Base-by-base conservation (phyloP, 2,888 invertebrate genomes). In the Amblyteles armatorius region DNA sequence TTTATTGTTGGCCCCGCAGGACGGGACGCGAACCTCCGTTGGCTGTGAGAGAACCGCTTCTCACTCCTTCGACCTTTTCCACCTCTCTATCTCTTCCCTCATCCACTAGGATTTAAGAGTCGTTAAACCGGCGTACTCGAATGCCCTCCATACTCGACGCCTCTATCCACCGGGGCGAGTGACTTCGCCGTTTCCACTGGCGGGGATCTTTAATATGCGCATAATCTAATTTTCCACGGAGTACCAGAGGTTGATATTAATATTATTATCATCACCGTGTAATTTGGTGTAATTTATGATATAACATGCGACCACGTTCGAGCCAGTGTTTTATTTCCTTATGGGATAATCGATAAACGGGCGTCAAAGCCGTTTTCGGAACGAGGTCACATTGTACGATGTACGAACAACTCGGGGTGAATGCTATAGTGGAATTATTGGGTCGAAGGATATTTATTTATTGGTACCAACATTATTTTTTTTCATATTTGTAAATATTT, bases 1-100 rank as follows among this genome's bases (percentile, higher is more conserved):
- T 89, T 89, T 87, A 88, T 89, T 83, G 88, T 85, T 79, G 78
- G 72, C 77, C 84, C 74, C 40, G 68, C 67, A 60, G 55, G 68
- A 80, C 40, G 50, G 26, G 7, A 4, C 2, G 29, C 29, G 16
- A 11, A 29, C 33, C 16, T 63, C 5, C 29, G 13, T 16, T 5
- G n/a, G 63, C 63, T 16, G 29, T 7, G 63, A 33, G 63, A 63
- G 36, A 36, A 11, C 36, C 65, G 40, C 44, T 63, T 33, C 74
- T 26, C 40, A n/a, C 44, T 48, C 40, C 74, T 50, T 52, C 29
- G 48, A 40, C 50, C 48, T 50, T 2, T 48, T 63, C 48, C 33
- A 22, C 76, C 44, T 16, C 55, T 77, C 29, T 68, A 74, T 74
- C 73, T 68, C 48, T 60, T 73, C 65, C 44, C 29, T 83, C 79